These are phyloP conservation scores for Poecilia latipinna DNA, from an alignment of 2,113 vertebrate genomes.

Conservation along the genomic window DNA sequence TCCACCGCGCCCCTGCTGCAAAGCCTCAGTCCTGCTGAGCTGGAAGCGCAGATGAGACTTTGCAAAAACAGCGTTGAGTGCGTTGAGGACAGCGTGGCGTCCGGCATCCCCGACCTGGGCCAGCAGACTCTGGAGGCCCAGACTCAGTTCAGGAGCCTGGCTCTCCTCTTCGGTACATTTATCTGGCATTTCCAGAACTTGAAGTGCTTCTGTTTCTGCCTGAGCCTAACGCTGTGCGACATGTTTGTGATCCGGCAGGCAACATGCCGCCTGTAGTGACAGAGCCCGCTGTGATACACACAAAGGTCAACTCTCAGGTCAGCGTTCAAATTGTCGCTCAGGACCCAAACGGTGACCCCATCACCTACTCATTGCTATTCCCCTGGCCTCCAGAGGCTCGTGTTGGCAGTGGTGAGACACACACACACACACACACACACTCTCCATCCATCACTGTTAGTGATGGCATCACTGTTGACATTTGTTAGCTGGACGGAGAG, in stretches of 20 bases:
- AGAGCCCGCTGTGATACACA: conserved; percentile 74
- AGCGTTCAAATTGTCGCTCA: conserved; percentile 68
- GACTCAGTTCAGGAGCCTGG: conserved; percentile 54
- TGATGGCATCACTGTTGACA: conserved; percentile 25
- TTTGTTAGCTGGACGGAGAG: conserved; percentile 25
- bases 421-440: neutral
- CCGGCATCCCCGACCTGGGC: conserved; percentile 66
- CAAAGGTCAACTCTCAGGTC: conserved; percentile 72
- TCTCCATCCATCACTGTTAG: neutral
- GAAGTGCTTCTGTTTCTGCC: neutral
- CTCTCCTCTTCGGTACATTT: conserved; percentile 71
- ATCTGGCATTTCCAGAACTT: neutral
- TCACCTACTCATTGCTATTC: conserved; percentile 77
- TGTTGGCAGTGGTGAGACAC: conserved; percentile 74
- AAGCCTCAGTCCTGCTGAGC: conserved; percentile 51
- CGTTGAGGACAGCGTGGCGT: conserved; percentile 76
- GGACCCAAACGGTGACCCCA: conserved; percentile 79
- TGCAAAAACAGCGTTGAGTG: conserved; percentile 75
- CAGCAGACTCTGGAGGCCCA: conserved; percentile 66
- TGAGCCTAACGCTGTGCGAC: conserved; percentile 8
- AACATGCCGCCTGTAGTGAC: conserved; percentile 81
- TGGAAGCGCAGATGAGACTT: conserved; percentile 56
- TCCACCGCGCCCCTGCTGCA: conserved; percentile 62
- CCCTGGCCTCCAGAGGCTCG: conserved; percentile 73
- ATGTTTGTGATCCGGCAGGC: conserved; percentile 59